phyloP scores from a whole-genome alignment of 2,888 invertebrate genomes.

The Latrodectus elegans region DNA sequence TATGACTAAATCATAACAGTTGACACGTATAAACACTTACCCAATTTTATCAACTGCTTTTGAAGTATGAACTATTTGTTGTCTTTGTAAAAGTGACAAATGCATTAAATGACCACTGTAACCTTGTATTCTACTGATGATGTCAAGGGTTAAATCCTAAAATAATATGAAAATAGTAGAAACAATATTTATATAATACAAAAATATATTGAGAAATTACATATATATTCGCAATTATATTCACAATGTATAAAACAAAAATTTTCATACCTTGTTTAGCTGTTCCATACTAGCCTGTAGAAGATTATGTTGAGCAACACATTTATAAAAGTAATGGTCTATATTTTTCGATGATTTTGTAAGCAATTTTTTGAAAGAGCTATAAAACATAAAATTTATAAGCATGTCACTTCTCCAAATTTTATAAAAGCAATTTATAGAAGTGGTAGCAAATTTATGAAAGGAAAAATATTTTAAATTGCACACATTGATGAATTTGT shows the following conservation, averaged over 20 bases:
- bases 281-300: constrained; percentile 79
- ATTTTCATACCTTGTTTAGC: constrained; percentile 78
- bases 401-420: neutral
- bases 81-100: constrained; percentile 21
- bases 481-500: no score
- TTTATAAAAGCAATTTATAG: neutral
- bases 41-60: constrained; percentile 31
- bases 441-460: no score
- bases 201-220: neutral
- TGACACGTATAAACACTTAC: constrained; percentile 16
- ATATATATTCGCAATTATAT: neutral
- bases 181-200: neutral
- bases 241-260: neutral
- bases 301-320: constrained; percentile 82
- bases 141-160: constrained; percentile 85
- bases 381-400: neutral
- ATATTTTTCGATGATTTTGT: constrained; percentile 35
- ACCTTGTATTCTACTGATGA: constrained; percentile 90
- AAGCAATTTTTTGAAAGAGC: constrained; percentile 31
- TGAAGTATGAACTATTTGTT: constrained; percentile 10
- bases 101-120: constrained; percentile 85
- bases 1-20: no score
- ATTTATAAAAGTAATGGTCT: constrained; percentile 82
- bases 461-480: no score
- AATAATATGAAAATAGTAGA: neutral